These are phyloP conservation scores for Dicaeum eximium DNA, from an alignment of 2,113 vertebrate genomes.

Conservation along the genomic window DNA sequence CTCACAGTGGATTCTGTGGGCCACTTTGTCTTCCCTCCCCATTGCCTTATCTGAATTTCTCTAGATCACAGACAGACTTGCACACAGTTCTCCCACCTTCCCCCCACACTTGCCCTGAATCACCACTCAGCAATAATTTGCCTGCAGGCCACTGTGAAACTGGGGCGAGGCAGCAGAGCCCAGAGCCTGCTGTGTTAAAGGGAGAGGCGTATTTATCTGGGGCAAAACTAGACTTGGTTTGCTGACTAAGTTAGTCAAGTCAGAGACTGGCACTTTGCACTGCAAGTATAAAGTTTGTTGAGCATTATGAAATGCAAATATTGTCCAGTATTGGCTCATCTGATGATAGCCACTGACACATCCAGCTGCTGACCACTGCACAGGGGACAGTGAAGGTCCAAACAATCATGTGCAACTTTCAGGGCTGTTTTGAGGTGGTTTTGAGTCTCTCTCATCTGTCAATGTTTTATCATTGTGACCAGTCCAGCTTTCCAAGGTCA, in stretches of 20 bases:
- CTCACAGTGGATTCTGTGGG: not conserved
- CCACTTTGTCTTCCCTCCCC: not conserved
- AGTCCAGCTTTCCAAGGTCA: constrained; percentile 66
- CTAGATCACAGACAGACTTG: not conserved
- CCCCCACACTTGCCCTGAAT: not conserved
- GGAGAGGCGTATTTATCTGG: not conserved
- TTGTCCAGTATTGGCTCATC: not conserved
- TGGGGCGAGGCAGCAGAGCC: not conserved
- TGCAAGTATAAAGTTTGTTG: not conserved
- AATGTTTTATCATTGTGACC: not conserved
- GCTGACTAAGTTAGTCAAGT: not conserved
- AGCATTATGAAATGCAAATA: not conserved
- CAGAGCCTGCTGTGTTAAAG: not conserved
- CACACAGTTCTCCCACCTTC: not conserved
- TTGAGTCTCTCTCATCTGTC: not conserved
- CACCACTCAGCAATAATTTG: not conserved
- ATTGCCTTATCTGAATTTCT: not conserved
- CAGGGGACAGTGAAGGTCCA: not conserved
- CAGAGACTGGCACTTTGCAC: not conserved
- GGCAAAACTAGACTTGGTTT: not conserved
- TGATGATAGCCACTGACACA: not conserved
- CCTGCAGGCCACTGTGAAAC: not conserved
- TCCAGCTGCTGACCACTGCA: not conserved
- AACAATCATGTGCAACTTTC: not conserved
- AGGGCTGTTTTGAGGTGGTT: not conserved